Evolutionary conservation across 2,113 vertebrate species (phyloP), one percentile per base, ranked within the genome.

Genomic region (Pelobates fuscus): DNA sequence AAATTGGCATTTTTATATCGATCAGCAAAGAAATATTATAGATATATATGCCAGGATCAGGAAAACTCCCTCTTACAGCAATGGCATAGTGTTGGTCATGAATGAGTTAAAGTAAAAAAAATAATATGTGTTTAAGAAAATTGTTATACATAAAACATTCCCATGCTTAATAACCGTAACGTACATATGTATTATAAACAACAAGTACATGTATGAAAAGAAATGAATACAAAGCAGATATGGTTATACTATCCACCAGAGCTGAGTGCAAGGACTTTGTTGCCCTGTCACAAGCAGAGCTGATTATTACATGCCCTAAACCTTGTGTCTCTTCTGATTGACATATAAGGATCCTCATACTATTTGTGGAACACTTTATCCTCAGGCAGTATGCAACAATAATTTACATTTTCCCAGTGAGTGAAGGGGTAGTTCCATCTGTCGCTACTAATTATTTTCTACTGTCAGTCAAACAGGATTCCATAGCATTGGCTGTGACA

Each of bases 291-390:
- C 44, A 71, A 55, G 26, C 61, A 21, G 26, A 78, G 55, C 58
- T 71, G 63, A 78, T 70, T 78, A 78, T 78, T 78, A 71, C 68
- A 57, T 64, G 59, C 68, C 67, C 68, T 78, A 57, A 70, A 70
- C 29, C 57, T 78, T 64, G 59, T 71, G 67, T 70, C 76, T 70
- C 54, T 43, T 55, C 61, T 71, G 67, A 78, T 54, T 78, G 67
- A 78, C 67, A 70, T n/a, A 20, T 70, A 57, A 65, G 46, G 25
- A 78, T 65, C 18, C 68, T 78, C 52, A 71, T 70, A 32, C 44
- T 65, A 78, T 64, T 64, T 78, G 67, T 71, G 59, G 76, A 70
- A 70, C 67, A 57, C 32, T 71, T 55, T 77, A 41, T 68, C 73
- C 73, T 77, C 55, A n/a, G 73, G 73, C 73, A 67, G 65, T 68